Evolutionary conservation across 2,888 invertebrate species (phyloP), one percentile per base, ranked within the genome.

Genomic region (Poecilus cupreus): DNA sequence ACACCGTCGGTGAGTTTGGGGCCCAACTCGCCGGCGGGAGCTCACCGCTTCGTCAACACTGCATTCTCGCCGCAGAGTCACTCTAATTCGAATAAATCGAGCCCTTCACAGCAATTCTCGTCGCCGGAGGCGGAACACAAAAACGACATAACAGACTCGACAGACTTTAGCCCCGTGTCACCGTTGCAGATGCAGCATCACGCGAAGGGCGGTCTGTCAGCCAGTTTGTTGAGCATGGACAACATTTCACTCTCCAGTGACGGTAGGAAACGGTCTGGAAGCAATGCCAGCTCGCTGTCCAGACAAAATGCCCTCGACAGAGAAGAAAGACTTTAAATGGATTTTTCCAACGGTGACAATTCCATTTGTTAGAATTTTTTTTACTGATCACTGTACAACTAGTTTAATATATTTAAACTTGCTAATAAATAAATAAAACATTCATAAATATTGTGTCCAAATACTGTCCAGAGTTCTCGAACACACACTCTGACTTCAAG

Each of bases 51-150:
- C 86, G 86, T 39, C 81, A 85, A 0, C 85, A 84, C 83, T 3
- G 81, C 60, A 1, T 39, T 22, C 43, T 83, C 85, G 8, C 80
- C 85, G 0, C 80, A 80, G 79, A 86, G 87, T 2, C 13, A 13
- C 8, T 87, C 88, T 0, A 84, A 84, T 60, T 87, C 87, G 2
- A 85, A 83, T 39, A 86, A 86, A 82, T 83, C 85, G 16, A 85
- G 32, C 4, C 32, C 32, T 1, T 32, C 32, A 83, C 26, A 85
- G 84, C 74, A 86, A 85, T 74, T 70, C 84, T 86, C 86, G n/a
- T 77, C 83, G 43, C 68, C 79, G 4, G 75, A 68, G 46, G 74
- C 79, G 13, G 82, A 81, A 43, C 79, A 72, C 16, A 39, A 54
- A 3, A 82, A 83, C 75, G 83, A 83, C 8, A 82, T 82, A 6